Percentiles rank a stretch among this genome's conserved stretches.
phyloP scores from a whole-genome alignment of 2,888 invertebrate genomes.

The Tetheella fluctuosa region DNA sequence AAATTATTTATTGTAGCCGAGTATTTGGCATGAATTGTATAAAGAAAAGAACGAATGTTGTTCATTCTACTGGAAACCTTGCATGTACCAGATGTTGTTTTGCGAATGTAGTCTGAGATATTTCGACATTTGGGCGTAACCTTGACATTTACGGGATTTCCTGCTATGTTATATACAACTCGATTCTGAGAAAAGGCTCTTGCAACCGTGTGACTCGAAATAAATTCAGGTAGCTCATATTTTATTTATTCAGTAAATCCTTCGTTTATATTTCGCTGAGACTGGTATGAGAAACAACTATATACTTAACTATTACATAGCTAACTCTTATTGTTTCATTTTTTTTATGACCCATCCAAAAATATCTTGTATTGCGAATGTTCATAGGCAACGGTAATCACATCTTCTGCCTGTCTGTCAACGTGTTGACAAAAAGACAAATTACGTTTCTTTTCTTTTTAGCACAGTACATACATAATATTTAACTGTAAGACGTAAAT shows the following conservation, averaged over 20 bases:
- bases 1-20: not conserved
- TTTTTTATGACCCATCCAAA: not conserved
- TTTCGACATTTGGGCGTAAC: constrained; percentile 5
- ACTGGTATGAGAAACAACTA: not conserved
- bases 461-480: not conserved
- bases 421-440: too few species aligned
- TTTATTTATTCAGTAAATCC: not conserved
- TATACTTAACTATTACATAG: too few species aligned
- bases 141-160: constrained; percentile 11
- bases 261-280: not conserved
- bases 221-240: not conserved
- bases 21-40: not conserved
- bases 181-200: not conserved
- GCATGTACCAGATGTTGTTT: constrained; percentile 9
- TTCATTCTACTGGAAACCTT: constrained; percentile 3
- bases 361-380: too few species aligned
- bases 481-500: not conserved
- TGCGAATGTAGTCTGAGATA: constrained; percentile 11
- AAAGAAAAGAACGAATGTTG: not conserved
- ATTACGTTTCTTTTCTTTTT: not conserved
- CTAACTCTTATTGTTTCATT: too few species aligned
- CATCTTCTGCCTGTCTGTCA: too few species aligned
- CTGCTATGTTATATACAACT: constrained; percentile 4
- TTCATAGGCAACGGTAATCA: too few species aligned
- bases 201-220: not conserved